Base-by-base conservation (phyloP, 2,797 vertebrate species). In the Echiichthys vipera region DNA sequence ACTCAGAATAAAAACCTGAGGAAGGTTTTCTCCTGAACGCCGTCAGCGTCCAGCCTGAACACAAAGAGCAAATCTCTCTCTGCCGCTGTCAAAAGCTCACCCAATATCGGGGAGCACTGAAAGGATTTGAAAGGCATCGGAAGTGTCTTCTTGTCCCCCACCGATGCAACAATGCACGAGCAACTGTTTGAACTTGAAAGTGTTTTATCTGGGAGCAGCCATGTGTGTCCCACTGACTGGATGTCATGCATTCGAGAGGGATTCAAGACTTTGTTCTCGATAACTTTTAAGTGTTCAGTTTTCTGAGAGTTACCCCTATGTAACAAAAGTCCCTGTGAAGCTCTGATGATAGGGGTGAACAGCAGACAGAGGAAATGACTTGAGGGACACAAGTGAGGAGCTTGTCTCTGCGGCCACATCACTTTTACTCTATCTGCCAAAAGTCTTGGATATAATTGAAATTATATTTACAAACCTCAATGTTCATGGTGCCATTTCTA, bases 101-200 rank as follows among this genome's bases (percentile, higher is more conserved):
- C 83, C 74, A 46, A 85, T 79, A 89, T 78, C 27, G 53, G 58
- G 72, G 72, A 71, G 78, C 82, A 29, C 64, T 77, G 81, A 90
- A 85, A 84, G 82, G 88, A 74, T 78, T 15, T 81, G 80, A 91
- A 92, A 90, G 79, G 78, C 89, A 71, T 86, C 89, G 87, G 93
- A 92, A 91, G 90, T 89, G 91, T 90, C 84, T 88, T 51, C 89
- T 87, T 81, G 87, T 88, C 85, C 81, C 76, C 85, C 75, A 3
- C 74, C 47, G 58, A 83, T 47, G 59, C 75, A 78, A 90, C 92
- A 92, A 93, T 90, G 89, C 88, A 15, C 2, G 8, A 71, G 86
- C 83, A 65, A 83, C 83, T 82, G 89, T 91, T 92, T 90, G 85
- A 92, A 91, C 84, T 86, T 82, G 78, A 81, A 80, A 82, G 86